Conservation (phyloP, 2,113 vertebrate genomes). For the Takifugu bimaculatus region DNA sequence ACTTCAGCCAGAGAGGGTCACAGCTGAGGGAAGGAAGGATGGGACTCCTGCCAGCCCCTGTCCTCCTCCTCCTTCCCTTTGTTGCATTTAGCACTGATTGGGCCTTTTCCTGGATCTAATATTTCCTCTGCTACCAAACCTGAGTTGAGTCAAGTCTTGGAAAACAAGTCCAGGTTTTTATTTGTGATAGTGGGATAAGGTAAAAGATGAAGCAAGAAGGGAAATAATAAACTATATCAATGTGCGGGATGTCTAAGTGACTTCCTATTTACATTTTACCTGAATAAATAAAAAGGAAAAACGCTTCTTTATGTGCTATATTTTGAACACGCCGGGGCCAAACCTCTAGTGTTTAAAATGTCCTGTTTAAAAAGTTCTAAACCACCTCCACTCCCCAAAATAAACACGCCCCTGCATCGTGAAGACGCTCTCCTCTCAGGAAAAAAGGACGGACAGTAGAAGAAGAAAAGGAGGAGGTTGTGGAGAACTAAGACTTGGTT, state of each 20-base stretch:
- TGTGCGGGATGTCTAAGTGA: background rate
- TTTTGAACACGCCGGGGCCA: background rate
- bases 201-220: background rate
- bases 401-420: background rate
- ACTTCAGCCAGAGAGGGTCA: slow-evolving; percentile 17
- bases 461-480: slow-evolving; percentile 70
- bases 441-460: slow-evolving; percentile 6
- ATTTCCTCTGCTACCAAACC: no score
- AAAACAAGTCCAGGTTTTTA: no score
- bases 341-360: background rate
- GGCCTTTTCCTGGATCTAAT: no score
- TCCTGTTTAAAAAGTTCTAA: background rate
- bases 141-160: no score
- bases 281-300: background rate
- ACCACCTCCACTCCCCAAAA: background rate
- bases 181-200: background rate
- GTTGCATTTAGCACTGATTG: background rate
- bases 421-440: background rate
- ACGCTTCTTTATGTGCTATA: background rate
- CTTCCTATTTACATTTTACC: background rate
- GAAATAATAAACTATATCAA: background rate
- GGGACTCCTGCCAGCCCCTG: background rate
- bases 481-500: slow-evolving; percentile 69
- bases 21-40: slow-evolving; percentile 23
- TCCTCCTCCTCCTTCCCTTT: background rate